Evolutionary conservation across 1,140 invertebrate species (phyloP), one percentile per base, ranked within the genome.

Genomic region (Meloidogyne floridensis): DNA sequence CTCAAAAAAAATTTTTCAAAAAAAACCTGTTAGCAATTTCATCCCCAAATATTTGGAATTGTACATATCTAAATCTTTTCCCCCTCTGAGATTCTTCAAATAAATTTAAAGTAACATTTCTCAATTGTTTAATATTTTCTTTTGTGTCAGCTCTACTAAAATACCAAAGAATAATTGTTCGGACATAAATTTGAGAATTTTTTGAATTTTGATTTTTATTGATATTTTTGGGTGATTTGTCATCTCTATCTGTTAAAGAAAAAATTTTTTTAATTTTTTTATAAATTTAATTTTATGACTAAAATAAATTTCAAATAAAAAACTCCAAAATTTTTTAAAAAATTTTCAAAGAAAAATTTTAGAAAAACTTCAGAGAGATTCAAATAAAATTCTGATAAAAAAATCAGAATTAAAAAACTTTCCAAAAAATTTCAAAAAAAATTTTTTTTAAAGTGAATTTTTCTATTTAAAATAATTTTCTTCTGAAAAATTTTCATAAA

Each of bases 1-100:
- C n/a, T 7, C 5, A 18, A n/a, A n/a, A 65, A 65, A 65, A 65
- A 65, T 7, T 65, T n/a, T 65, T 59, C 13, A 59, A 65, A 65
- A 65, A 65, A 65, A 69, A 79, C 77, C 75, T 76, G 15, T 76
- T 76, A 69, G 75, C 75, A n/a, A 76, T 76, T 56, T 76, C 75
- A 69, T 76, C 75, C 15, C 75, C 75, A 69, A 79, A 79, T 69
- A 79, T 69, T 51, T 79, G 65, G 20, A 79, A 79, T 53, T 79
- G 18, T 42, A 79, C 65, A 69, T 18, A 51, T 51, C n/a, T 18
- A 47, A 79, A 69, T 15, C 54, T 20, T 20, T 79, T 72, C 11
- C 65, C 77, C 13, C 20, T 32, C 9, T 79, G 77, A 18, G 77
- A 69, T 51, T 79, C 77, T 15, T 79, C 59, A 72, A 79, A 79